phyloP scores from a whole-genome alignment of 2,113 vertebrate species.

The Struthidea cinerea region DNA sequence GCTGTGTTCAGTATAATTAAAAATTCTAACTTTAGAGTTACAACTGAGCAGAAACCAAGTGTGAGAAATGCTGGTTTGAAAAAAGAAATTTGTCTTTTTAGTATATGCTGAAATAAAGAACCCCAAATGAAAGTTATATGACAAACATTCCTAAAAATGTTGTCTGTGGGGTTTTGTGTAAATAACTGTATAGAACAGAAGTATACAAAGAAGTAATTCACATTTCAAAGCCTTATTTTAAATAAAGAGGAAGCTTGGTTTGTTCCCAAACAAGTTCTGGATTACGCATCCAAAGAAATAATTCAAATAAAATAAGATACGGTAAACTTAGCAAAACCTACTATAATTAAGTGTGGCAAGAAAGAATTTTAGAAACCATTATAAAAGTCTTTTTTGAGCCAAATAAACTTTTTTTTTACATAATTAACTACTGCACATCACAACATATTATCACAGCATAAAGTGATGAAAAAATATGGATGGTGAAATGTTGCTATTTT shows the following conservation, averaged over 20 bases:
- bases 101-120: neutral
- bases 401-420: neutral
- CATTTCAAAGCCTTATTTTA: neutral
- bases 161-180: neutral
- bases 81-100: neutral
- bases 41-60: neutral
- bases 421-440: neutral
- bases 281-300: neutral
- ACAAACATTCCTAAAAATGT: neutral
- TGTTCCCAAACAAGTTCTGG: neutral
- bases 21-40: neutral
- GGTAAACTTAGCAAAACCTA: neutral
- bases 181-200: neutral
- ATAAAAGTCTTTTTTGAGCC: neutral
- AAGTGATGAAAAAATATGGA: neutral
- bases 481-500: neutral
- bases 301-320: neutral
- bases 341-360: neutral
- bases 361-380: neutral
- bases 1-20: neutral
- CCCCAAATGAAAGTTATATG: neutral
- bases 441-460: fast-evolving
- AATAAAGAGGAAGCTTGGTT: neutral
- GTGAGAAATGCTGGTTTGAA: neutral
- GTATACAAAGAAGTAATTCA: neutral